Conservation (phyloP, 2,888 invertebrate genomes). For the Latheticus oryzae region DNA sequence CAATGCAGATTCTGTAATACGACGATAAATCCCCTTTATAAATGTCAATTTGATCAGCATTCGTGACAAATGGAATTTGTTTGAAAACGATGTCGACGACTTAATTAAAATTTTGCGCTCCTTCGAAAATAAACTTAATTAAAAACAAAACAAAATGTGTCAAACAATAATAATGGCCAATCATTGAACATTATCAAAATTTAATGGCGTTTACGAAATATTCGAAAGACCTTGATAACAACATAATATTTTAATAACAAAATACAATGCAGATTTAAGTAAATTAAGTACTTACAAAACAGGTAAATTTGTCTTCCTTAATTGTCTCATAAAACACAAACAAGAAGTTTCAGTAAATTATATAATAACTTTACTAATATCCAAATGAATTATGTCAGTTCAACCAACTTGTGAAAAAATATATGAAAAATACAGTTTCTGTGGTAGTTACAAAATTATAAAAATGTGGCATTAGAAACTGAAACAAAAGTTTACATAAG, state of each 20-base stretch:
- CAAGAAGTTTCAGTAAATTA: constrained; percentile 11
- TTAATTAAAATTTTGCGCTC: constrained; percentile 38
- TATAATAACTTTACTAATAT: constrained; percentile 14
- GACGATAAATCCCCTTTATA: not conserved
- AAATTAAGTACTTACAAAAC: constrained; percentile 26
- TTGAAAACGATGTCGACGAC: constrained; percentile 23
- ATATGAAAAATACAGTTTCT: too few relatives aligned
- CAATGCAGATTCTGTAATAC: constrained; percentile 6
- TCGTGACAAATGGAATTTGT: constrained; percentile 33
- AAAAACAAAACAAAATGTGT: constrained; percentile 35
- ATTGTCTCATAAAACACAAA: constrained; percentile 29
- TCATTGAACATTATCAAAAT: too few relatives aligned
- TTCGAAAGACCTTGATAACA: too few relatives aligned
- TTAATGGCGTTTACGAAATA: too few relatives aligned
- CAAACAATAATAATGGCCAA: too few relatives aligned
- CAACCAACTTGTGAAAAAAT: too few relatives aligned
- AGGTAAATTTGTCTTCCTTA: constrained; percentile 28
- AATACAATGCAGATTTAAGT: constrained; percentile 15
- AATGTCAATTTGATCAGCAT: constrained; percentile 18
- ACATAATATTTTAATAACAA: constrained; percentile 10
- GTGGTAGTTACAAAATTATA: not conserved
- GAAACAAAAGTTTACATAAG: not conserved
- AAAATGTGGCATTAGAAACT: not conserved
- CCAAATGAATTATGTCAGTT: too few relatives aligned
- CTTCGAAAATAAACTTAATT: constrained; percentile 23